Evolutionary conservation across 2,113 vertebrate species (phyloP), one percentile per base, ranked within the genome.

Genomic region (Sphaerodactylus townsendi): DNA sequence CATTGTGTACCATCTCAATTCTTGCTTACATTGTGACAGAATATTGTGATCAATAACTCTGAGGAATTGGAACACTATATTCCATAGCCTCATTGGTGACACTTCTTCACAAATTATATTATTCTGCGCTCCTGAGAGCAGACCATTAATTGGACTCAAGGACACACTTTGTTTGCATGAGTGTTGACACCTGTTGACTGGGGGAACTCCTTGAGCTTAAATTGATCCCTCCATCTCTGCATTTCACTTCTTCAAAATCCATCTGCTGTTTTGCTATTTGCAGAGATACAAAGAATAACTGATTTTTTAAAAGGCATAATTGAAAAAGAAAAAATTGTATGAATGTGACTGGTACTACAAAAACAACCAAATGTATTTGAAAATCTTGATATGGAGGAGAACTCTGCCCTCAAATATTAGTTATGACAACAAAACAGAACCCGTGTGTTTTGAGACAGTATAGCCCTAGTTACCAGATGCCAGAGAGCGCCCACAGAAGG

Each of bases 1-100:
- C 35, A 46, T 91, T 82, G 80, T 82, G 83, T 89, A 81, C 80
- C 85, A 83, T 84, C 91, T 89, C 68, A 85, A 69, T 76, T 72
- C 71, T 88, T 71, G 83, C 88, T 91, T 86, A 90, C 72, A 88
- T 72, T 15, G 82, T 66, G 82, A 88, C 82, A 87, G 62, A 0
- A 0, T 81, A 68, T 84, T 91, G 81, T 87, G 86, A 91, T 87
- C 53, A 74, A 23, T 33, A 88, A 0, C 46, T 81, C 19, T 77
- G 59, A 82, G 88, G 74, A 88, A 90, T 90, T 84, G 83, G 90
- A 91, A 85, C 86, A 84, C 82, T 87, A 89, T 90, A 88, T 76
- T 73, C 21, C 6, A 71, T 76, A 39, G 82, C 53, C 75, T 87
- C 41, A 76, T 88, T 83, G 88, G 84, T 90, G 59, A 83, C 50